Base-by-base conservation (phyloP, 2,113 vertebrate species). In the Agapornis roseicollis region DNA sequence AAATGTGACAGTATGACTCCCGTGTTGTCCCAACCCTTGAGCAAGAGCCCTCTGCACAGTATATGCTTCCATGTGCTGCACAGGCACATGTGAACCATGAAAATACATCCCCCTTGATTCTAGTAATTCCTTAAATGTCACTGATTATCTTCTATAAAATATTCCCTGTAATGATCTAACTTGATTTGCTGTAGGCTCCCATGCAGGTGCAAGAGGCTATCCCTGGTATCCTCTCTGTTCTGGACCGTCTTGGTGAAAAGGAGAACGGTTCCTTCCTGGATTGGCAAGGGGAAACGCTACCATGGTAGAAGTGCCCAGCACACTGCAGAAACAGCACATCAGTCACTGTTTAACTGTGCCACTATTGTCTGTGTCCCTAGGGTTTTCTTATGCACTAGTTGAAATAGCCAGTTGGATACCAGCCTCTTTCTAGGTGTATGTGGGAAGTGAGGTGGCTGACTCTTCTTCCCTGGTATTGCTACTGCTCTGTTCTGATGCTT, bases 211-310 rank as follows among this genome's bases (percentile, higher is more conserved):
- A 96, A 58, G 96, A 96, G 22, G 89, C 90, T 2, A 93, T 94
- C 52, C 91, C 87, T 17, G 94, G 89, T 2, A 96, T 95, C 29
- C 91, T 95, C 56, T 85, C 93, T 1, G 80, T 96, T 35, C 80
- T 95, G 73, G 93, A 93, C 3, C 79, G 87, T 15, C 92, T 96
- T 1, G 90, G 96, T 24, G 93, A 97, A 46, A 97, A 97, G 6
- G 91, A 97, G 74, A 96, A 91, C 0, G 88, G 97, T 29, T 94
- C 88, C 56, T 97, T 96, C 80, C 91, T 96, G 84, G 90, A 96
- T 77, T 89, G 93, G 94, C 91, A 93, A 89, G 95, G 95, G 49
- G 88, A 96, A 76, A 86, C 80, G 44, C 83, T 96, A 6, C 95
- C 90, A 0, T 95, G 96, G 94, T 90, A 96, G 95, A 78, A 52